Evolutionary conservation across 2,113 vertebrate species (phyloP), one percentile per base, ranked within the genome.

Genomic region (Platichthys flesus): DNA sequence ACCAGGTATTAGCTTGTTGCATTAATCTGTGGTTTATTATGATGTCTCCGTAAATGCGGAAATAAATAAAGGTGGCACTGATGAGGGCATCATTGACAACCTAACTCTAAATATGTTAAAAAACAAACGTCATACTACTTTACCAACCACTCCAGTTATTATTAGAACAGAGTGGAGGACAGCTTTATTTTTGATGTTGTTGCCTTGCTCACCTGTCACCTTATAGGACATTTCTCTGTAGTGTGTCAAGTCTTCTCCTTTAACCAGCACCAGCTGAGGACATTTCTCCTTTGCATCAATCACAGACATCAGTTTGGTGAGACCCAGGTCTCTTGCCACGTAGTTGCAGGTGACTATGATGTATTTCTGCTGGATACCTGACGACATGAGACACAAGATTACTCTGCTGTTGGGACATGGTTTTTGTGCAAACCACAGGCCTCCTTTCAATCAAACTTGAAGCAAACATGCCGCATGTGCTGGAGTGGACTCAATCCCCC

Each of bases 281-380:
- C 96, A 97, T 60, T 94, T 97, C 81, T 95, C 94, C 83, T 93
- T 95, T 0, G 97, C 97, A 6, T 94, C 93, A 80, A 81, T 93
- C 23, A 98, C 88, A 52, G 67, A 91, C 96, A 96, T 97, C 71
- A 95, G 49, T 80, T 98, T 98, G 62, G 90, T 94, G 47, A 98
- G 89, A 1, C 97, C 96, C 20, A 71, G 82, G 51, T 91, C 91
- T 59, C 97, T 95, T 21, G 97, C 97, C 92, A 96, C 93, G 31
- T 98, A 98, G 85, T 98, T 98, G 78, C 95, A 97, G 42, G 97
- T 98, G 72, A 98, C 95, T 1, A 98, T 88, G 9, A 96, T 67
- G 77, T 74, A 89, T 83, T 98, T 97, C 90, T 98, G 96, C 10
- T 96, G 96, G 75, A 98, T 92, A 12, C 95, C 97, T 98, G 80